These are phyloP conservation scores for Ophthalmotilapia sp. DNA, from an alignment of 2,113 vertebrate species.

Conservation along the genomic window DNA sequence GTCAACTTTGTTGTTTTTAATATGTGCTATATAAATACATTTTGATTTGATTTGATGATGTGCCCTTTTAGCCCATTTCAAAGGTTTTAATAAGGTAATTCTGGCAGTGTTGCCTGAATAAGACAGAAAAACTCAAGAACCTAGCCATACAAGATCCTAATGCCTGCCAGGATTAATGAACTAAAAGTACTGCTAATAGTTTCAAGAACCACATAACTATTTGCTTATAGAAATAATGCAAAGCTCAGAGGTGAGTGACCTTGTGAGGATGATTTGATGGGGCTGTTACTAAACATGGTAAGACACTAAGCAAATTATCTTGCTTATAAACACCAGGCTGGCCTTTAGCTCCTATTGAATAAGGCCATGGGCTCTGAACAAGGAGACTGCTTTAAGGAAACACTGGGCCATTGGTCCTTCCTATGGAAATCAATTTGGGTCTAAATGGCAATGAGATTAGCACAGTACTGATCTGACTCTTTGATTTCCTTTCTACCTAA, in stretches of 20 bases:
- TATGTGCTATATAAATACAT: neutral
- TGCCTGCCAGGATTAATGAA: neutral
- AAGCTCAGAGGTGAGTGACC: neutral
- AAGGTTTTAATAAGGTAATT: neutral
- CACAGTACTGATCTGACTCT: slow-evolving; percentile 1
- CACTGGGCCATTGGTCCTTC: slow-evolving; percentile 22
- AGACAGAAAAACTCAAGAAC: neutral
- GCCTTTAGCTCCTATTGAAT: slow-evolving; percentile 54
- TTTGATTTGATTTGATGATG: neutral
- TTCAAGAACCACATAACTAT: neutral
- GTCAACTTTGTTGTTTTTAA: neutral
- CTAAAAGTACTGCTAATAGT: neutral
- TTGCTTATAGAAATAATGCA: neutral
- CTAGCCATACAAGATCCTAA: neutral
- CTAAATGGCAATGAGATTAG: slow-evolving; percentile 63
- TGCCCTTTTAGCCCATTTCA: fast-evolving
- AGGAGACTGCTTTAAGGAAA: slow-evolving; percentile 7
- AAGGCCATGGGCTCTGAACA: slow-evolving; percentile 26
- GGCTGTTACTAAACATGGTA: slow-evolving; percentile 20
- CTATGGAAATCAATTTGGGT: slow-evolving; percentile 53
- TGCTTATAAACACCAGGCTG: slow-evolving; percentile 36
- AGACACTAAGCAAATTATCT: slow-evolving; percentile 59
- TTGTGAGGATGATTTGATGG: slow-evolving; percentile 29
- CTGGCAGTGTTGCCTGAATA: neutral
- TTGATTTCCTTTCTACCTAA: slow-evolving; percentile 2